A percentile compares a stretch with the other conserved stretches of the same genome.
These are phyloP conservation scores for Hecatera dysodea DNA, from an alignment of 2,888 invertebrate species.

Conservation along the genomic window DNA sequence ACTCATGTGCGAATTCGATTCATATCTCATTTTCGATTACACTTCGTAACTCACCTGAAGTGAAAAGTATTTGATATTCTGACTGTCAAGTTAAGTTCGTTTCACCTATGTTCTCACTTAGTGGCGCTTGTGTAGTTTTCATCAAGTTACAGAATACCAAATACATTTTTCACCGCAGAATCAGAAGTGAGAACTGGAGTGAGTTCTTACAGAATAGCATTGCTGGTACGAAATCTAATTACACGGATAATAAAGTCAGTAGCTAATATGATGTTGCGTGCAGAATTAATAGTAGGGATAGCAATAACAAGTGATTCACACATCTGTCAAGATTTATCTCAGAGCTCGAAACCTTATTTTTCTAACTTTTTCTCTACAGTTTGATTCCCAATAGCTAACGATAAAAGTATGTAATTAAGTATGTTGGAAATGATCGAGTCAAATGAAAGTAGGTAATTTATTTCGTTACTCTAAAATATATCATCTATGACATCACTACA, in stretches of 20 bases:
- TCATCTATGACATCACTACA: no score
- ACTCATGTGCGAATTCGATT: no score
- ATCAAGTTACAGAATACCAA: no score
- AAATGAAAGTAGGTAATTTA: neutral
- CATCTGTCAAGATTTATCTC: constrained; percentile 21
- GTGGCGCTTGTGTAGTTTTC: no score
- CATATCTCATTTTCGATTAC: no score
- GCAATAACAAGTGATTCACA: neutral
- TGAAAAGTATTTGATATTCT: no score
- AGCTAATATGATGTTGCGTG: constrained; percentile 28
- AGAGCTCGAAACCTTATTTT: constrained; percentile 2
- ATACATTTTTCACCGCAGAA: no score
- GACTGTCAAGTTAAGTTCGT: no score
- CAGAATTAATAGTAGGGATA: constrained; percentile 17
- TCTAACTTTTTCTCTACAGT: constrained; percentile 1
- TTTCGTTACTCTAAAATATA: neutral
- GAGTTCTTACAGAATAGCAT: no score
- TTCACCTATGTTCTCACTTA: no score
- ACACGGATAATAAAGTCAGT: constrained; percentile 29
- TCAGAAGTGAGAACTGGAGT: no score
- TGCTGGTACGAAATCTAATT: constrained; percentile 29
- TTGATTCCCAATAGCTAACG: neutral
- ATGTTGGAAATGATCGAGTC: neutral
- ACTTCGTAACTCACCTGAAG: no score
- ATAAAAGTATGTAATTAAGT: neutral